Evolutionary conservation across 2,888 invertebrate species (phyloP).

Genomic region (Phyto melanocephala): DNA sequence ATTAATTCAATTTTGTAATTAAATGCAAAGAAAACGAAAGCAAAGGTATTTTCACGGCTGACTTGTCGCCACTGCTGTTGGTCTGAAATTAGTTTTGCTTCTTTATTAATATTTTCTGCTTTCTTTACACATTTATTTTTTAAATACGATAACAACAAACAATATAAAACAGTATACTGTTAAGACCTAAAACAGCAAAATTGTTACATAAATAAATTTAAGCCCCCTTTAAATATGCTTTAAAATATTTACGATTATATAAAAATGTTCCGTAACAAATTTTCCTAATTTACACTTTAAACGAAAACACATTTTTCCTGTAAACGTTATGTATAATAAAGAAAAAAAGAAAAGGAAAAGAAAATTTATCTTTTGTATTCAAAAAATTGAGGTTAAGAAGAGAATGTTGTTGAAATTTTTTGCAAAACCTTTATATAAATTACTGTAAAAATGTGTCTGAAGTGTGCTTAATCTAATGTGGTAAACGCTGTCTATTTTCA

Average conservation of each 20-base stretch:
- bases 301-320: neutral
- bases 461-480: slow-evolving; percentile 42
- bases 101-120: no score
- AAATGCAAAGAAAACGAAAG: slow-evolving; percentile 51
- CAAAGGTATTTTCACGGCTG: slow-evolving; percentile 27
- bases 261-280: neutral
- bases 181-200: neutral
- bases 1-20: slow-evolving; percentile 62
- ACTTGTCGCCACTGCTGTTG: slow-evolving; percentile 25
- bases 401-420: neutral
- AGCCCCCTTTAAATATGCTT: neutral
- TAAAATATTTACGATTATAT: neutral
- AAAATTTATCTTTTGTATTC: slow-evolving; percentile 6
- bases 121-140: neutral
- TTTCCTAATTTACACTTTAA: neutral
- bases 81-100: neutral
- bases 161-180: slow-evolving; percentile 3
- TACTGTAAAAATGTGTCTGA: slow-evolving; percentile 19
- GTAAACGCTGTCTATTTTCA: neutral
- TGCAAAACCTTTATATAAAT: slow-evolving; percentile 14
- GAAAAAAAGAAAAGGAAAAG: neutral
- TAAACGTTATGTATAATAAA: no score
- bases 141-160: neutral
- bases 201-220: neutral
- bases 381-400: neutral